phyloP scores from a whole-genome alignment of 2,113 vertebrate genomes.

The Tetrax tetrax region DNA sequence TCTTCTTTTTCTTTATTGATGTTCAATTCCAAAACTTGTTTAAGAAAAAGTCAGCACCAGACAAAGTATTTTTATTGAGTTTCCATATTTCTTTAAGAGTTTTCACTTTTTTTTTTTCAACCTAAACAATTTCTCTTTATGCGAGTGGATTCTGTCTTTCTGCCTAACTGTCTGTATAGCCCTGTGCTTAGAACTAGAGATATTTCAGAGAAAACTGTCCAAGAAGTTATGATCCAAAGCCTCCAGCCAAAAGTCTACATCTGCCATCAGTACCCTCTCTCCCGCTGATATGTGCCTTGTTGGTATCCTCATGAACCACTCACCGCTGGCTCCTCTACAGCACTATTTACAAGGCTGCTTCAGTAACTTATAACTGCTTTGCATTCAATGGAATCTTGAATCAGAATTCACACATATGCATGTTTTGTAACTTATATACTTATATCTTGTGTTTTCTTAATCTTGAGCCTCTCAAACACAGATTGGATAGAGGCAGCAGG shows the following conservation, averaged over 20 bases:
- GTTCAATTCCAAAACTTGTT: not conserved
- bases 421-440: not conserved
- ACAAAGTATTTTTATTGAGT: not conserved
- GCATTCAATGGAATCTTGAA: not conserved
- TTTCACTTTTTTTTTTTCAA: not conserved
- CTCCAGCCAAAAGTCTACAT: not conserved
- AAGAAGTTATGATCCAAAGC: not conserved
- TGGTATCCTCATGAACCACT: not conserved
- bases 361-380: not conserved
- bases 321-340: not conserved
- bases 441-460: not conserved
- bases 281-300: not conserved
- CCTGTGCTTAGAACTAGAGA: not conserved
- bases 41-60: not conserved
- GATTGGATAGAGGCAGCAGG: not conserved
- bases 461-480: not conserved
- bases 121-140: not conserved
- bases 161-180: not conserved
- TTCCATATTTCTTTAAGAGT: not conserved
- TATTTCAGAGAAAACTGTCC: not conserved
- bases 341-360: not conserved
- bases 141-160: not conserved
- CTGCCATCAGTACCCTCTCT: not conserved
- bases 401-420: not conserved
- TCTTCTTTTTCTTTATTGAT: not conserved